Evolutionary conservation across 2,888 invertebrate species (phyloP), one percentile per base, ranked within the genome.

Genomic region (Catocala sponsa): DNA sequence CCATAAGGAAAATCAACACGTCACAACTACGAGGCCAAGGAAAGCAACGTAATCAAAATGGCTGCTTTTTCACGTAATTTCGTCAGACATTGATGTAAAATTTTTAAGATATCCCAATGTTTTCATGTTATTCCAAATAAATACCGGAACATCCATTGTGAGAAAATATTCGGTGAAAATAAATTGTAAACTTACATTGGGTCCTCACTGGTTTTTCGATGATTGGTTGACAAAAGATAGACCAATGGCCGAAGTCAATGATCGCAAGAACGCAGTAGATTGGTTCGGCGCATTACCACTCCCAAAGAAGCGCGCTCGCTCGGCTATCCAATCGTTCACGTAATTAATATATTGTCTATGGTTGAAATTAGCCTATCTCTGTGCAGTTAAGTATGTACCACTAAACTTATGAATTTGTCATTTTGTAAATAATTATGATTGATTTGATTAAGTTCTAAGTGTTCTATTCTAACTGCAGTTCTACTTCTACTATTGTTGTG

Each of bases 171-270:
- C 82, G 83, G 80, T 80, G 87, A 90, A 91, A 86, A 84, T 85
- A 83, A 87, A 88, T 88, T 89, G 89, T 85, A 87, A 89, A 94
- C 94, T 94, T 94, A 94, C 94, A 92, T 91, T 91, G 90, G 87
- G 84, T 90, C 86, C 90, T 94, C 89, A 91, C 96, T 96, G 96
- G 96, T 97, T 96, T 97, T 96, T 95, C 97, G 95, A 97, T 97
- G 97, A 97, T 98, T 97, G 98, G 97, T 97, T 96, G 97, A 96
- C 96, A 96, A 96, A 96, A 95, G 96, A 95, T 96, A 96, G 96
- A 96, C 97, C 96, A 97, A 97, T 97, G 97, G 97, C 95, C 97
- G 96, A 96, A 96, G 97, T 97, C 95, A 95, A 95, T 95, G 95
- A 95, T 95, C 95, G 95, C 95, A 95, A 95, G 96, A 96, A 96